These are phyloP conservation scores for Dolichallabes microphthalmus DNA, from an alignment of 2,113 vertebrate genomes.

Conservation along the genomic window DNA sequence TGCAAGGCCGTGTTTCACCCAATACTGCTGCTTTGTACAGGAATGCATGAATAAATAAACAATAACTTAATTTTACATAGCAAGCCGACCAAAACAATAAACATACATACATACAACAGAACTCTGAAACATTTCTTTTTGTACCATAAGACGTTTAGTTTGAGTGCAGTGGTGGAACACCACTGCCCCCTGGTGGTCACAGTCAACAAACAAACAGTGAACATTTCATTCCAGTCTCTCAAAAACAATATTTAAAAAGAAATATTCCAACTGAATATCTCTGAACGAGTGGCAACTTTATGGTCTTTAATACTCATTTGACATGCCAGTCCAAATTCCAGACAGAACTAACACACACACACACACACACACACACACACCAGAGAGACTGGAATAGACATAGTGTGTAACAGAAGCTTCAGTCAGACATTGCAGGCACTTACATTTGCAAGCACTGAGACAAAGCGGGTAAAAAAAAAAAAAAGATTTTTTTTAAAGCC, in stretches of 20 bases:
- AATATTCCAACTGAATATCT: neutral
- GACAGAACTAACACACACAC: neutral
- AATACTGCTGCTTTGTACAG: constrained; percentile 33
- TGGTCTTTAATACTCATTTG: neutral
- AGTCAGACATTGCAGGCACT: constrained; percentile 43
- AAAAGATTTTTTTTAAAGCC: constrained; percentile 2
- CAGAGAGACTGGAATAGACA: constrained; percentile 12
- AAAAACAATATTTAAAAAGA: neutral
- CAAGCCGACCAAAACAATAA: constrained; percentile 44
- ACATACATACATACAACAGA: constrained; percentile 35
- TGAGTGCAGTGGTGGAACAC: constrained; percentile 43
- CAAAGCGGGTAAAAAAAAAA: constrained; percentile 37
- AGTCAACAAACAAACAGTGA: constrained; percentile 22
- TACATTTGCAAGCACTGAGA: constrained; percentile 44
- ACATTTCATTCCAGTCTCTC: constrained; percentile 30
- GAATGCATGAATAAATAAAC: constrained; percentile 57
- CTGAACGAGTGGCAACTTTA: neutral
- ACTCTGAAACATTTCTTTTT: constrained; percentile 42
- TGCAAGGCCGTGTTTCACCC: constrained; percentile 18
- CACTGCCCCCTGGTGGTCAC: constrained; percentile 63
- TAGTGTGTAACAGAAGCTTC: constrained; percentile 30
- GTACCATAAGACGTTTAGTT: constrained; percentile 65
- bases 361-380: neutral
- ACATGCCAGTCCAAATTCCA: neutral
- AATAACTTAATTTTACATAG: constrained; percentile 74